Base-by-base conservation (phyloP, 2,113 vertebrate species). In the Pan paniscus region DNA sequence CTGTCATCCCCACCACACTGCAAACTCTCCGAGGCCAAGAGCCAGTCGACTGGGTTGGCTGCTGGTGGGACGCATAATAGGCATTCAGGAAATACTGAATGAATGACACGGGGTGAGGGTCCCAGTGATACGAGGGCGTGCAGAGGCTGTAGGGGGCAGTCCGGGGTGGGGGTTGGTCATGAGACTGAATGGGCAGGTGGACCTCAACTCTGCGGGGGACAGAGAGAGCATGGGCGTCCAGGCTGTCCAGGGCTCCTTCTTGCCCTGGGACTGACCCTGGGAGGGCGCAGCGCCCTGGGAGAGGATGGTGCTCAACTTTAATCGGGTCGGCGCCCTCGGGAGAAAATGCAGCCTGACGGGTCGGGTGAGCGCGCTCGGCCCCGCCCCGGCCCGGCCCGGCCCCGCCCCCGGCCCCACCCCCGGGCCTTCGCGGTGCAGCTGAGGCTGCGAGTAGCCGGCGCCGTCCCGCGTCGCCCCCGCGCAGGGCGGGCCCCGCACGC, bases 261-360 rank as follows among this genome's bases (percentile, higher is more conserved):
- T 8, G 12, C 40, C 23, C 4, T 11, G 2, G 48, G n/a, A 64
- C 30, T 27, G 79, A 76, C 40, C 27, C 46, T 12, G 68, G 35
- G 48, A 59, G 61, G 52, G 30, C 12, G 12, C 55, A 27, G 17
- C 5, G 4, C 35, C 5, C 2, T 14, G 46, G 17, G 14, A 48
- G 75, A 8, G 12, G 35, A 61, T 18, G 0, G 55, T 23, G 8
- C 27, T 67, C 8, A 48, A 43, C 73, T 46, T 22, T 2, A 46
- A 40, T n/a, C 0, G 2, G 27, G 78, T 73, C 75, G 7, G 48
- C 0, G 38, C 38, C 4, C 11, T 1, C 0, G 1, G 52, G 22
- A 72, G 89, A 96, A 97, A 98, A 97, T 97, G 97, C 90, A 4
- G 96, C 61, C 0, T 0, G 86, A 97, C 97, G 0, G 14, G 97